Conservation (phyloP, 2,888 invertebrate species). For the Perizoma affinitatum region DNA sequence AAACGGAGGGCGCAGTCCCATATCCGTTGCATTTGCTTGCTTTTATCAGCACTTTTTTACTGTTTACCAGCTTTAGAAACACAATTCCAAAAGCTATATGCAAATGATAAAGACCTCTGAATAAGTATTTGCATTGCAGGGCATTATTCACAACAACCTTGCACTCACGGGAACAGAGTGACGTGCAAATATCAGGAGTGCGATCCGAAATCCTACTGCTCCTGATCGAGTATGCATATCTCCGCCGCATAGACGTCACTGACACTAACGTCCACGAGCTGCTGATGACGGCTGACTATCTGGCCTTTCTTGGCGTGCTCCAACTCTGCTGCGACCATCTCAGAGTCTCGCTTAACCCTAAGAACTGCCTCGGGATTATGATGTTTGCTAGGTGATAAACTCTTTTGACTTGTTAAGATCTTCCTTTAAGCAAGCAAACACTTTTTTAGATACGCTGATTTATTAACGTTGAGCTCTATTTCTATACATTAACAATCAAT, state of each 20-base stretch:
- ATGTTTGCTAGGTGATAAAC: constrained; percentile 88
- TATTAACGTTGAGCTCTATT: not conserved
- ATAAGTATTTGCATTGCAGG: constrained; percentile 65
- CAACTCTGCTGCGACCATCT: constrained; percentile 92
- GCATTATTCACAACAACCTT: constrained; percentile 93
- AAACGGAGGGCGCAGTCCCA: too few relatives aligned
- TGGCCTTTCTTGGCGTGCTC: constrained; percentile 92
- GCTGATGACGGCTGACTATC: constrained; percentile 93
- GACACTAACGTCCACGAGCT: constrained; percentile 92
- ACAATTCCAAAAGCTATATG: too few relatives aligned
- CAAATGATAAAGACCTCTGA: too few relatives aligned
- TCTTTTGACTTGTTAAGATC: not conserved
- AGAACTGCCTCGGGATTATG: constrained; percentile 93
- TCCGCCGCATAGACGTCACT: constrained; percentile 89
- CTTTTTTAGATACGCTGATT: not conserved
- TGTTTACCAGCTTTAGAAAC: too few relatives aligned
- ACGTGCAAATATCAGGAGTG: constrained; percentile 91
- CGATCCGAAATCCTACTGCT: constrained; percentile 90
- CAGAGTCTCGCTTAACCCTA: constrained; percentile 86
- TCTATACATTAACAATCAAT: not conserved
- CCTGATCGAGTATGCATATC: constrained; percentile 93
- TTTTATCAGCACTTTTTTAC: too few relatives aligned
- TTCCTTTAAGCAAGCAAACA: not conserved
- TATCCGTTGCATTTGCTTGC: too few relatives aligned
- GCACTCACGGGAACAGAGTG: constrained; percentile 87